These are phyloP conservation scores for Oscheius sp. DNA, from an alignment of 2,888 invertebrate genomes.

Conservation along the genomic window DNA sequence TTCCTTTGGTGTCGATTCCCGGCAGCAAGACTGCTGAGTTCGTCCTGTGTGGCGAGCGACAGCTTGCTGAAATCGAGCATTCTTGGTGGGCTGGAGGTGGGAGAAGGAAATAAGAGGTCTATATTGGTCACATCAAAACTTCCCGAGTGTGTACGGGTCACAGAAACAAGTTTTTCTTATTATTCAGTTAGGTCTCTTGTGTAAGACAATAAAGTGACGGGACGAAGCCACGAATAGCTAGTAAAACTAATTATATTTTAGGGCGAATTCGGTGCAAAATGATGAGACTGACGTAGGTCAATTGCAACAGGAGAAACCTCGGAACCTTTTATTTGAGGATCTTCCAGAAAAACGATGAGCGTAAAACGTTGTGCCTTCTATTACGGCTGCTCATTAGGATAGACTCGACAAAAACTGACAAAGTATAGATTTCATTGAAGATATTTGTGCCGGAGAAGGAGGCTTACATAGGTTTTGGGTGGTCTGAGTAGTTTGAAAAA, in stretches of 20 bases:
- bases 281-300: constrained; percentile 4
- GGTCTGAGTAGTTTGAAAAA: not conserved
- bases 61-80: constrained; percentile 48
- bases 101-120: no score
- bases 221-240: constrained; percentile 9
- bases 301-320: no score
- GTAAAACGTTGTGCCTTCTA: not conserved
- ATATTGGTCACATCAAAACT: no score
- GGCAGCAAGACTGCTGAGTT: constrained; percentile 41
- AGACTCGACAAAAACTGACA: not conserved
- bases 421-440: not conserved
- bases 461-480: not conserved
- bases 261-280: constrained; percentile 2
- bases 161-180: no score
- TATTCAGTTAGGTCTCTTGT: no score
- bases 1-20: constrained; percentile 44
- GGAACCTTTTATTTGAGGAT: not conserved
- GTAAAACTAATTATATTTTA: constrained; percentile 8
- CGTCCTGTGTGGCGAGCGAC: constrained; percentile 41
- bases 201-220: no score
- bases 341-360: not conserved
- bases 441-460: no score
- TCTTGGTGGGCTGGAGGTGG: no score
- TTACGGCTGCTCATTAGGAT: constrained; percentile 8
- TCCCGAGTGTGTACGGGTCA: no score